A percentile compares a stretch with the other conserved stretches of the same genome.
Conservation (phyloP, 2,113 vertebrate species). For the Dermatemys mawii region DNA sequence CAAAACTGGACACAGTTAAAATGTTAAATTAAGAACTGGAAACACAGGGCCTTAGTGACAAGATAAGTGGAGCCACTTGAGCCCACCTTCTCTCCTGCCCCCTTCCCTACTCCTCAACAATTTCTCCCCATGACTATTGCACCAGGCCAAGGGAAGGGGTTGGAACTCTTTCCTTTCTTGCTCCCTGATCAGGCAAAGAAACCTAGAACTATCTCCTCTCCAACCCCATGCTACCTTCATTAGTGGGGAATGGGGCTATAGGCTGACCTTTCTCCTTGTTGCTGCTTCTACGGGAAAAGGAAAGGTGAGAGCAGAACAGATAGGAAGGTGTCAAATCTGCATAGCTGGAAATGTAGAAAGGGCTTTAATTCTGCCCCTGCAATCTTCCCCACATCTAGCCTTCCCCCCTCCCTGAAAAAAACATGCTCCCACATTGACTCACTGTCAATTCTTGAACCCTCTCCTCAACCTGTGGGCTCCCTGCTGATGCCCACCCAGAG, state of each 20-base stretch:
- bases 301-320: not conserved
- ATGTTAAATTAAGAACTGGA: not conserved
- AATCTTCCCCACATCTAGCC: not conserved
- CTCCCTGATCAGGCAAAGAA: not conserved
- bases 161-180: not conserved
- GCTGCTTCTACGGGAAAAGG: not conserved
- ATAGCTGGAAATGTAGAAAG: not conserved
- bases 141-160: not conserved
- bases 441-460: not conserved
- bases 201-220: not conserved
- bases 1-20: no score
- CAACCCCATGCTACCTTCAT: not conserved
- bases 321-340: not conserved
- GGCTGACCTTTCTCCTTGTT: not conserved
- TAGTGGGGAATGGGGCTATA: not conserved
- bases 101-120: no score
- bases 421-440: not conserved
- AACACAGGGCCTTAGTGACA: not conserved
- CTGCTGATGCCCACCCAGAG: not conserved
- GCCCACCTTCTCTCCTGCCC: rapidly evolving
- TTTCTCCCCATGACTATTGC: not conserved
- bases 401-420: no score
- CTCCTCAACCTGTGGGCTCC: not conserved
- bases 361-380: not conserved
- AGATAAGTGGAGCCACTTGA: not conserved